These are phyloP conservation scores for Ruditapes philippinarum DNA, from an alignment of 1,140 invertebrate species.

Conservation along the genomic window DNA sequence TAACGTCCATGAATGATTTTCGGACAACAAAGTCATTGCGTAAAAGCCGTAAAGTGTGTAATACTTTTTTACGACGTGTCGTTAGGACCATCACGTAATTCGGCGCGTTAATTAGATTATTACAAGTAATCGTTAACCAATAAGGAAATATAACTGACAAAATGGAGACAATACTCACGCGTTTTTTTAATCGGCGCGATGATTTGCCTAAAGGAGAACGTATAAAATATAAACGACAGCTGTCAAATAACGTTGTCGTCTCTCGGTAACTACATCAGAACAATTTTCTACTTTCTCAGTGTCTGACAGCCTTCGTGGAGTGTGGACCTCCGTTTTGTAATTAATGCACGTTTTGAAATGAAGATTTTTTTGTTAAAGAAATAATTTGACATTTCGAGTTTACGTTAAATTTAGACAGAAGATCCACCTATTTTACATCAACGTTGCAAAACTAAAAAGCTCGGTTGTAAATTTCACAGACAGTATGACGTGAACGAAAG, in stretches of 20 bases:
- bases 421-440: neutral
- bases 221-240: constrained; percentile 13
- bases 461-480: too few species aligned
- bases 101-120: too few species aligned
- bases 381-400: neutral
- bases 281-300: neutral
- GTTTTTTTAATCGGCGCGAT: neutral
- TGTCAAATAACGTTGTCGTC: constrained; percentile 39
- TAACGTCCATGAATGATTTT: too few species aligned
- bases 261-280: neutral
- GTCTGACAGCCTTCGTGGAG: neutral
- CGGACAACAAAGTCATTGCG: too few species aligned
- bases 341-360: neutral
- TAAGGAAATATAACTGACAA: too few species aligned
- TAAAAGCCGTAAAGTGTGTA: too few species aligned
- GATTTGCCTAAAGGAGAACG: neutral
- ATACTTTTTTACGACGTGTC: too few species aligned
- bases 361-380: neutral
- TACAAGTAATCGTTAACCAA: too few species aligned
- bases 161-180: neutral
- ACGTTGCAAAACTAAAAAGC: too few species aligned
- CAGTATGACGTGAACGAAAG: neutral
- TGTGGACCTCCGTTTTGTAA: neutral
- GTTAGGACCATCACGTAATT: too few species aligned
- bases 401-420: neutral